A percentile compares a stretch with the other conserved stretches of the same genome.
Conservation (phyloP, 2,888 invertebrate species). For the Psylliodes chrysocephalus region DNA sequence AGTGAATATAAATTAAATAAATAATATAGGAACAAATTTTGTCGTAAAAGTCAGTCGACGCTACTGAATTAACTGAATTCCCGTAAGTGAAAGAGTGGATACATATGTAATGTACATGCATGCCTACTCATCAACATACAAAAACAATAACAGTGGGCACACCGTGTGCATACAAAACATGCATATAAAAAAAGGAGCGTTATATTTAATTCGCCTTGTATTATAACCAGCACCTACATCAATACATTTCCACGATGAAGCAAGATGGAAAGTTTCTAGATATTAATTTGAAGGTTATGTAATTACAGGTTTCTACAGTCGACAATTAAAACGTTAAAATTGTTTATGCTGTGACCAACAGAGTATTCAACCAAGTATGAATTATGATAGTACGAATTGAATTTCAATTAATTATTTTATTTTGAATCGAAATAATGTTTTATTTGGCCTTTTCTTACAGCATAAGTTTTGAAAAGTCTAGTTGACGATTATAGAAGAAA, state of each 20-base stretch:
- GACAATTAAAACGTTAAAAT: constrained; percentile 22
- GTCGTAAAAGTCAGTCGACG: too few relatives aligned
- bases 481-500: too few relatives aligned
- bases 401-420: too few relatives aligned
- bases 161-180: background rate
- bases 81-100: too few relatives aligned
- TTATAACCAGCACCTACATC: background rate
- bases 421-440: too few relatives aligned
- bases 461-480: too few relatives aligned
- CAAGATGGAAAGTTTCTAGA: constrained; percentile 34
- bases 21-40: too few relatives aligned
- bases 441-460: too few relatives aligned
- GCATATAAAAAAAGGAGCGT: background rate
- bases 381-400: too few relatives aligned
- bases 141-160: background rate
- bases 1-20: too few relatives aligned
- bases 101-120: too few relatives aligned
- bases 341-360: constrained; percentile 9
- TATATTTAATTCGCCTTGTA: background rate
- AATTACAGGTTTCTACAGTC: background rate
- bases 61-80: too few relatives aligned
- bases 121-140: background rate
- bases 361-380: constrained; percentile 6
- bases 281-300: constrained; percentile 35
- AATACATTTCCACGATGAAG: constrained; percentile 32